Evolutionary conservation across 2,113 vertebrate species (phyloP).

Genomic region (Acrocephalus arundinaceus): DNA sequence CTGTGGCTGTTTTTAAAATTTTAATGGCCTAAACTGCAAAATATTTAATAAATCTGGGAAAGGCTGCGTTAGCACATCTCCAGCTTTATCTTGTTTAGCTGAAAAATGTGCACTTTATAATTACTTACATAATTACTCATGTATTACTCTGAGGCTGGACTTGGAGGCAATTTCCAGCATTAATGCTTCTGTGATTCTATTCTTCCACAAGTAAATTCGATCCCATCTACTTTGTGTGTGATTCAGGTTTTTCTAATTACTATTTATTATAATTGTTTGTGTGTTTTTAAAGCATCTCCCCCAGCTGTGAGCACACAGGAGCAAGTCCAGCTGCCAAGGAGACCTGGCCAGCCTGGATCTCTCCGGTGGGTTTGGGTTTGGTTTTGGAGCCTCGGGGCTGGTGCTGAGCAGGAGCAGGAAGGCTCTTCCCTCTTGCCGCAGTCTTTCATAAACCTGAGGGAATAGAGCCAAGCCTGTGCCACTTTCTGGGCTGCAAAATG

Average conservation of each 20-base stretch:
- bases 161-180: background rate
- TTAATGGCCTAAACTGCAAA: background rate
- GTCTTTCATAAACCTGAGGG: background rate
- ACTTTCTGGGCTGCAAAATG: background rate
- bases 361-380: rapidly evolving
- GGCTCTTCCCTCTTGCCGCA: background rate
- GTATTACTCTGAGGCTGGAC: background rate
- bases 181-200: background rate
- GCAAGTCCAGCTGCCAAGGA: background rate
- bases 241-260: background rate
- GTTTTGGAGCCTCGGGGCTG: background rate
- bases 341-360: rapidly evolving
- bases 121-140: background rate
- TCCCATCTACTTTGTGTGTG: background rate
- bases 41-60: background rate
- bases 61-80: background rate
- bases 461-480: background rate
- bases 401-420: background rate
- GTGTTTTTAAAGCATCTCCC: background rate
- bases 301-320: no score
- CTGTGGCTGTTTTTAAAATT: background rate
- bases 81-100: background rate
- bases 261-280: background rate
- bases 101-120: background rate
- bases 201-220: background rate